phyloP scores from a whole-genome alignment of 2,888 invertebrate genomes.

The Incurvaria masculella region DNA sequence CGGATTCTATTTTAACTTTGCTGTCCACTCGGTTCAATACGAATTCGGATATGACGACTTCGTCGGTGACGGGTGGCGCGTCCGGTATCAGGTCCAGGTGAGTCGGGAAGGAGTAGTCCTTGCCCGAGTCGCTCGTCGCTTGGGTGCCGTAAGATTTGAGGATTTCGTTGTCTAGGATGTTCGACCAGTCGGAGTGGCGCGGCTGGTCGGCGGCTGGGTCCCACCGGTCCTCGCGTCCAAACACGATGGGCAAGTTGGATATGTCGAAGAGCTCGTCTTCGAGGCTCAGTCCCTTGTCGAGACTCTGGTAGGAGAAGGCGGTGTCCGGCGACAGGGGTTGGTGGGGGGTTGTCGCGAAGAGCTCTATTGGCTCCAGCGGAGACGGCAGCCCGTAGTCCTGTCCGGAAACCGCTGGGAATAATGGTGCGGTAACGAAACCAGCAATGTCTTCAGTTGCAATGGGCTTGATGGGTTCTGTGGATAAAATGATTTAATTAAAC shows the following conservation, averaged over 20 bases:
- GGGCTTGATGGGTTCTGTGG: no score
- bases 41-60: not conserved
- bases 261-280: constrained; percentile 39
- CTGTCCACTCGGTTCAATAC: not conserved
- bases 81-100: no score
- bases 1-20: not conserved
- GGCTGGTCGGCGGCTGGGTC: not conserved
- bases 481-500: no score
- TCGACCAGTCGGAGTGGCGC: not conserved
- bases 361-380: constrained; percentile 31
- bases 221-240: constrained; percentile 26
- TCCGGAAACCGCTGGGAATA: no score
- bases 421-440: no score
- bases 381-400: constrained; percentile 38
- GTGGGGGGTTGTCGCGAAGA: constrained; percentile 26
- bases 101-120: not conserved
- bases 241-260: constrained; percentile 37
- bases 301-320: constrained; percentile 23
- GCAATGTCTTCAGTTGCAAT: no score
- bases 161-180: not conserved
- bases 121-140: not conserved
- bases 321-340: constrained; percentile 33
- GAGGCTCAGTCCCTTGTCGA: constrained; percentile 24
- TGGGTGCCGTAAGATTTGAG: not conserved
- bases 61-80: not conserved